These are phyloP conservation scores for Protobothrops mucrosquamatus DNA, from an alignment of 2,113 vertebrate genomes.

Conservation along the genomic window DNA sequence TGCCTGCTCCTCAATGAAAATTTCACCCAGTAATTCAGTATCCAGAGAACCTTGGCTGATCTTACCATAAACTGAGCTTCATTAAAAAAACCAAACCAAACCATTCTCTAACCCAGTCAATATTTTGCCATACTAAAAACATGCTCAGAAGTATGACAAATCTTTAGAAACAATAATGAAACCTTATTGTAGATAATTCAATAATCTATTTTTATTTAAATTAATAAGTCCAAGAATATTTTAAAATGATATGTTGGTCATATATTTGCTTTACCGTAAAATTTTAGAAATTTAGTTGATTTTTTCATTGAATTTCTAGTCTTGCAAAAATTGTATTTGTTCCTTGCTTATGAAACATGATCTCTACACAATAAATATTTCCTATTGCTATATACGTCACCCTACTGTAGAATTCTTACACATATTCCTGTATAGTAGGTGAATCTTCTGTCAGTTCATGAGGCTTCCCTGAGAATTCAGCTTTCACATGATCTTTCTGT, in stretches of 20 bases:
- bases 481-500: conserved; percentile 76
- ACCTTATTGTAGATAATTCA: background rate
- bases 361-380: background rate
- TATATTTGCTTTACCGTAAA: background rate
- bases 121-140: background rate
- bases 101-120: background rate
- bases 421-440: conserved; percentile 60
- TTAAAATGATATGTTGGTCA: background rate
- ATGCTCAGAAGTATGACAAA: background rate
- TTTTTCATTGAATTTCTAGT: background rate
- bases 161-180: background rate
- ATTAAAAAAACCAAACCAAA: background rate
- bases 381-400: background rate
- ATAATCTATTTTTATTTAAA: background rate
- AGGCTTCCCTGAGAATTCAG: conserved; percentile 79
- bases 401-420: conserved; percentile 61
- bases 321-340: background rate
- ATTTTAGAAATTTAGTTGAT: background rate
- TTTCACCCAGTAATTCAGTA: background rate
- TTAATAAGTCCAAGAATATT: background rate
- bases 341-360: background rate
- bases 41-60: background rate
- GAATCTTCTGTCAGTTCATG: conserved; percentile 52
- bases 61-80: background rate
- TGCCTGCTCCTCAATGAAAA: background rate